Conservation (phyloP, 2,888 invertebrate genomes). For the Parnassius orleans region DNA sequence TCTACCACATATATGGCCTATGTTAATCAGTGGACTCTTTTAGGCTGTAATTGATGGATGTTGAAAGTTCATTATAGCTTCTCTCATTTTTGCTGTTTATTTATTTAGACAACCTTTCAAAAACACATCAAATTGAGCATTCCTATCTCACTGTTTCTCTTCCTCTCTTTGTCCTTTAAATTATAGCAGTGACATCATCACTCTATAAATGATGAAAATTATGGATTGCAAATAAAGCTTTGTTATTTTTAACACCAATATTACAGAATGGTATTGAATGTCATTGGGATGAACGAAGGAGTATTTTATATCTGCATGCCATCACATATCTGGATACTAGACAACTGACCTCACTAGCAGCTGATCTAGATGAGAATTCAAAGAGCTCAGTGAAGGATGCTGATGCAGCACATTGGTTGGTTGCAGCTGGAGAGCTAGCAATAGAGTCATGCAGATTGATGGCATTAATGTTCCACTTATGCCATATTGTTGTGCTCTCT, state of each 20-base stretch:
- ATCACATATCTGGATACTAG: slow-evolving; percentile 70
- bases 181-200: neutral
- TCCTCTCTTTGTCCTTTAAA: neutral
- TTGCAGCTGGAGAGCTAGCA: slow-evolving; percentile 76
- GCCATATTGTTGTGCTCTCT: slow-evolving; percentile 85
- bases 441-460: slow-evolving; percentile 84
- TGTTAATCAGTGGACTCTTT: too few species aligned
- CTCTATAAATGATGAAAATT: too few species aligned
- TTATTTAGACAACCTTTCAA: too few species aligned
- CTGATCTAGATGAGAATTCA: slow-evolving; percentile 54
- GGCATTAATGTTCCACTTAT: slow-evolving; percentile 88
- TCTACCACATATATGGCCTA: too few species aligned
- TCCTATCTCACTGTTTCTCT: too few species aligned
- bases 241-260: neutral
- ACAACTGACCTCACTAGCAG: slow-evolving; percentile 53
- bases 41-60: too few species aligned
- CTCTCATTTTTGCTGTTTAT: too few species aligned
- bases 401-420: slow-evolving; percentile 82
- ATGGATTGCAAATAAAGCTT: too few species aligned
- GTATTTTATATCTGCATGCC: slow-evolving; percentile 78
- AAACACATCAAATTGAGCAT: too few species aligned
- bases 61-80: too few species aligned
- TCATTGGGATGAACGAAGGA: slow-evolving; percentile 77
- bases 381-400: slow-evolving; percentile 66
- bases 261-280: slow-evolving; percentile 80